Conservation (phyloP, 2,113 vertebrate species). For the Dunckerocampus dactyliophorus region DNA sequence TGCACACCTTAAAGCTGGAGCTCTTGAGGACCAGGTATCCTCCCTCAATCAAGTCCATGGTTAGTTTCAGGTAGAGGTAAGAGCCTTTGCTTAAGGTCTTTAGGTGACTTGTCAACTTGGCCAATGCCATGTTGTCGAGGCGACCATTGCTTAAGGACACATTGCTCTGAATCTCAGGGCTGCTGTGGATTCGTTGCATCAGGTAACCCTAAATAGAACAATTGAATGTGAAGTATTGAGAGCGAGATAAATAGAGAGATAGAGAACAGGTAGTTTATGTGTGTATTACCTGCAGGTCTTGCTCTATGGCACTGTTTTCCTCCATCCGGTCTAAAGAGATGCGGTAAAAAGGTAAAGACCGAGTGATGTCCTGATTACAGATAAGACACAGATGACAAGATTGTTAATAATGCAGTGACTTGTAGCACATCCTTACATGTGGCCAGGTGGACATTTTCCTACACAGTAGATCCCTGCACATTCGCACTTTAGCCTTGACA, state of each 20-base stretch:
- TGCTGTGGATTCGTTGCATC: slow-evolving; percentile 93
- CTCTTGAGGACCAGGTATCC: slow-evolving; percentile 97
- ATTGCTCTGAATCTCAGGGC: slow-evolving; percentile 95
- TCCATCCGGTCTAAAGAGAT: slow-evolving; percentile 93
- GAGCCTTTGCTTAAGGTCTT: slow-evolving; percentile 95
- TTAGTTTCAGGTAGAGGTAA: slow-evolving; percentile 94
- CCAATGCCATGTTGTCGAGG: slow-evolving; percentile 91
- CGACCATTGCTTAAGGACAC: slow-evolving; percentile 92
- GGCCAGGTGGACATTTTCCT: neutral
- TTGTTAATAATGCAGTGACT: neutral
- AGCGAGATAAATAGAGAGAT: neutral
- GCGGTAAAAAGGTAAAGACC: slow-evolving; percentile 89
- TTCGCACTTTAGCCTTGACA: no score
- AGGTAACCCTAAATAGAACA: slow-evolving; percentile 77
- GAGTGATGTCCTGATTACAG: slow-evolving; percentile 85
- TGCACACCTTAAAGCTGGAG: slow-evolving; percentile 89
- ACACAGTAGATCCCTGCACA: no score
- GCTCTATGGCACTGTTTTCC: slow-evolving; percentile 92
- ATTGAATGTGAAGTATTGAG: accelerated
- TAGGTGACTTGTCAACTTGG: slow-evolving; percentile 92
- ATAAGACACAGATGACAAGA: neutral
- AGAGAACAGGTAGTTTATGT: neutral
- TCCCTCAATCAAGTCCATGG: slow-evolving; percentile 96
- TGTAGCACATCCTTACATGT: neutral
- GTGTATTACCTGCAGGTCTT: slow-evolving; percentile 81